Evolutionary conservation across 2,888 invertebrate genomes (phyloP).

Genomic region (Fissipunctia ypsillon): DNA sequence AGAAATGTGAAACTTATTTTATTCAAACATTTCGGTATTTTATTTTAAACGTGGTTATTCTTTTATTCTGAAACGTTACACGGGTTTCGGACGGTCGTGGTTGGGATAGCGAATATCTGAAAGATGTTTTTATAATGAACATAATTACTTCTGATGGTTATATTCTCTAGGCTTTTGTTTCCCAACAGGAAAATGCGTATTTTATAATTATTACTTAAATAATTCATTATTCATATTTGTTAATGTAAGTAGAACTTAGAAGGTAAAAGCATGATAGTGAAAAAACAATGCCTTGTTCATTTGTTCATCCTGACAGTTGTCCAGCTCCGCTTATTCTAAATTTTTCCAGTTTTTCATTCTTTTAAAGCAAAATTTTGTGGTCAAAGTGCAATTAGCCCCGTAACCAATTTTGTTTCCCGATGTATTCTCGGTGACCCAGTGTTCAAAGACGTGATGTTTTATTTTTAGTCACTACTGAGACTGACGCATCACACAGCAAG

Average conservation of each 20-base stretch:
- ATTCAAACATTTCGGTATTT: conserved; percentile 23
- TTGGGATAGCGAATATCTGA: conserved; percentile 22
- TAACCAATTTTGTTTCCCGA: conserved; percentile 32
- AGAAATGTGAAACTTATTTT: conserved; percentile 34
- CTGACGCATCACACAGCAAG: conserved; percentile 27
- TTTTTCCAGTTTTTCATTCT: not conserved
- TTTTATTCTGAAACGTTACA: not conserved
- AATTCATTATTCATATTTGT: not conserved
- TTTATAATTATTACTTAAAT: not conserved
- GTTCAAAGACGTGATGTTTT: conserved; percentile 39
- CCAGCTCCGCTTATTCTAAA: not conserved
- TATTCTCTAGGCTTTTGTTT: conserved; percentile 24
- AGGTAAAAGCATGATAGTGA: not conserved
- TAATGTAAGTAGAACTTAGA: not conserved
- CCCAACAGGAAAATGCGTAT: not conserved
- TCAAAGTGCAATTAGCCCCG: conserved; percentile 4
- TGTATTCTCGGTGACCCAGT: conserved; percentile 14
- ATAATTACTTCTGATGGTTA: conserved; percentile 15
- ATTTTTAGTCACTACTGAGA: conserved; percentile 27
- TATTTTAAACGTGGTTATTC: conserved; percentile 13
- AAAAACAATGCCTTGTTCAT: not conserved
- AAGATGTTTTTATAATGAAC: conserved; percentile 27
- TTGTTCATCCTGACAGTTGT: not conserved
- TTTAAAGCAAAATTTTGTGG: not conserved
- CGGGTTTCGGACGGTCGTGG: not conserved